A percentile compares a stretch with the other conserved stretches of the same genome.
These are phyloP conservation scores for Menidia menidia DNA, from an alignment of 2,797 vertebrate species.

Conservation along the genomic window DNA sequence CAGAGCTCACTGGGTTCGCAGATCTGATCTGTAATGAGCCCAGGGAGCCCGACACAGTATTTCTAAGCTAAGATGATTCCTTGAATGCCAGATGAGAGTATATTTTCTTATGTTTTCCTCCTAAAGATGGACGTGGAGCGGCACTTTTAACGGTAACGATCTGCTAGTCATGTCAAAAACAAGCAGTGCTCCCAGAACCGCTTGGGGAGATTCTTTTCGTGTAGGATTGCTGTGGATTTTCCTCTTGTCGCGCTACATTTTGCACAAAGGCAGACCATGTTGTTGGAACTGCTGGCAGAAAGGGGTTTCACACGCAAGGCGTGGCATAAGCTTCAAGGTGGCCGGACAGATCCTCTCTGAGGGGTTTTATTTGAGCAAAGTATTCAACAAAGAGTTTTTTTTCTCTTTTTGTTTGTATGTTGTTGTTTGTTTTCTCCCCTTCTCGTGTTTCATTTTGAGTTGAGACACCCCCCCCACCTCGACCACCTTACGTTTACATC, in stretches of 20 bases:
- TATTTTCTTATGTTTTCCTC: slow-evolving; percentile 55
- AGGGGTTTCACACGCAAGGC: slow-evolving; percentile 34
- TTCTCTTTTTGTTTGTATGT: too few relatives aligned
- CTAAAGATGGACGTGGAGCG: slow-evolving; percentile 43
- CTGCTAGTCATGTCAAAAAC: slow-evolving; percentile 32
- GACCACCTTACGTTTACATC: slow-evolving; percentile 33
- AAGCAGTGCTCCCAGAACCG: slow-evolving; percentile 24
- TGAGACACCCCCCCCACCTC: slow-evolving; percentile 12
- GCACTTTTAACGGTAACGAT: slow-evolving; percentile 50
- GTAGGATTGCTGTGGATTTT: slow-evolving; percentile 73
- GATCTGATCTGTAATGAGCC: slow-evolving; percentile 65
- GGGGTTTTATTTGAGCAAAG: slow-evolving; percentile 21
- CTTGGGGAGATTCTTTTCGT: slow-evolving; percentile 56
- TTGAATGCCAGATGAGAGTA: slow-evolving; percentile 58
- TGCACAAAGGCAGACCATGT: slow-evolving; percentile 64
- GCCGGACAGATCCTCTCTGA: slow-evolving; percentile 18
- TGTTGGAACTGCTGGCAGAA: slow-evolving; percentile 43
- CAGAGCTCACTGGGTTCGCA: slow-evolving; percentile 39
- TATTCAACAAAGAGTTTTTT: slow-evolving; percentile 52
- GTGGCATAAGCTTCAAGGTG: slow-evolving; percentile 27
- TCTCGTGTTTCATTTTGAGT: slow-evolving; percentile 53
- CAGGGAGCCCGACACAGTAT: slow-evolving; percentile 69
- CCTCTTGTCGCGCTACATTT: slow-evolving; percentile 61
- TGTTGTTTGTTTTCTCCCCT: slow-evolving; percentile 17
- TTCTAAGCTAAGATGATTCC: slow-evolving; percentile 62